These are phyloP conservation scores for Cossypha dichroa DNA, from an alignment of 2,797 vertebrate genomes.

Conservation along the genomic window DNA sequence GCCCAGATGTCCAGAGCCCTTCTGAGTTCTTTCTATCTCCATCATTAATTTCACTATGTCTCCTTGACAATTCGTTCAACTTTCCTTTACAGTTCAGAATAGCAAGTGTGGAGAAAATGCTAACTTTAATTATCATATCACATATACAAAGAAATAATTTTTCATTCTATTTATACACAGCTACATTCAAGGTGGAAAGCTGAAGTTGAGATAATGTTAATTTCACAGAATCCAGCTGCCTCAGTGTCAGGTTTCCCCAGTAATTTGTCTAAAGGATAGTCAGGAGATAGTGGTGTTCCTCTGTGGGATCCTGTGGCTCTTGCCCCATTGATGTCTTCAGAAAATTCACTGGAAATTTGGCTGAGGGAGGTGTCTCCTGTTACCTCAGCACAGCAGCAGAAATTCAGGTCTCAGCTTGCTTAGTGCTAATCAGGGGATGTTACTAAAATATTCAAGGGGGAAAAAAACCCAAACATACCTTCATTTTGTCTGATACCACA, in stretches of 20 bases:
- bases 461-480: background rate
- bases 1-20: background rate
- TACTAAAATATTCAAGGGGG: background rate
- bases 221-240: background rate
- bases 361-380: background rate
- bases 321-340: background rate
- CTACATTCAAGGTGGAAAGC: background rate
- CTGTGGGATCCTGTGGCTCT: background rate
- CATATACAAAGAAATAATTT: background rate
- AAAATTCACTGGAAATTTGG: background rate
- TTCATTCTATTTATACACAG: background rate
- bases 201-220: background rate
- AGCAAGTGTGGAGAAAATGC: background rate
- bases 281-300: background rate
- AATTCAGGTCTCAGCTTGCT: background rate
- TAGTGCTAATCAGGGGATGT: background rate
- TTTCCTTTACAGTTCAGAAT: background rate
- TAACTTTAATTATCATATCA: conserved; percentile 6
- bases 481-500: background rate
- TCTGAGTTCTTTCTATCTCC: background rate
- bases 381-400: background rate
- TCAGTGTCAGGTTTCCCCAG: background rate
- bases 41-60: background rate
- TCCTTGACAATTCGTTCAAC: conserved; percentile 1
- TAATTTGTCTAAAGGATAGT: background rate